Base-by-base conservation (phyloP, 2,113 vertebrate genomes). In the Pteruthius melanotis region DNA sequence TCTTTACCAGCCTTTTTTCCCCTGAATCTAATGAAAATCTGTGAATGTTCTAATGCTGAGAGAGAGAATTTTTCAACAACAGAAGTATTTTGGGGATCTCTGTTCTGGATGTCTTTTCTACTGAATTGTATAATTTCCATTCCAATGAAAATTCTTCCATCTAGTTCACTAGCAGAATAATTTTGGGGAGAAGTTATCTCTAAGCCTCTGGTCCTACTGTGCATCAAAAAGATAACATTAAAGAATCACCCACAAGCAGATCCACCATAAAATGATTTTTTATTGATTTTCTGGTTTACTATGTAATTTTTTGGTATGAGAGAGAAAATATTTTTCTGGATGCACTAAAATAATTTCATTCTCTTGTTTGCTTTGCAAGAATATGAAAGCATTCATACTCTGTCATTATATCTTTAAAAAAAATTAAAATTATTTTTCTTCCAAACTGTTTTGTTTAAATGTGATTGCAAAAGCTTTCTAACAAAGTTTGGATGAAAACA, bases 61-160 rank as follows among this genome's bases (percentile, higher is more conserved):
- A 87, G 80, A 54, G 1, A 50, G 5, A 18, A 23, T 56, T 60
- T 69, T 91, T 66, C 54, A 75, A 44, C n/a, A 61, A 13, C 6
- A 31, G 12, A 24, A 52, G 10, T 54, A 19, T 26, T 44, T 65
- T 70, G 2, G 11, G 30, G 35, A 66, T 10, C 26, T 85, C 60
- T 77, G 93, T 97, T 96, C 96, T 77, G 93, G 90, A 87, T 98
- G 97, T 98, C 96, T 98, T 98, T 98, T 98, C 96, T 96, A 97
- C 96, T 98, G 97, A 98, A 97, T 80, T 96, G 39, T 95, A 90
- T 97, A 95, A 90, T 19, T 45, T 98, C 97, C 8, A 52, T 96
- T 97, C 92, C 89, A 95, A 93, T 97, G 97, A 98, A 98, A 98
- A 97, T 98, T 97, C 93, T 97, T 98, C 97, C 97, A 97, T 97